Conservation (phyloP, 2,888 invertebrate species). For the Thelaira solivaga region DNA sequence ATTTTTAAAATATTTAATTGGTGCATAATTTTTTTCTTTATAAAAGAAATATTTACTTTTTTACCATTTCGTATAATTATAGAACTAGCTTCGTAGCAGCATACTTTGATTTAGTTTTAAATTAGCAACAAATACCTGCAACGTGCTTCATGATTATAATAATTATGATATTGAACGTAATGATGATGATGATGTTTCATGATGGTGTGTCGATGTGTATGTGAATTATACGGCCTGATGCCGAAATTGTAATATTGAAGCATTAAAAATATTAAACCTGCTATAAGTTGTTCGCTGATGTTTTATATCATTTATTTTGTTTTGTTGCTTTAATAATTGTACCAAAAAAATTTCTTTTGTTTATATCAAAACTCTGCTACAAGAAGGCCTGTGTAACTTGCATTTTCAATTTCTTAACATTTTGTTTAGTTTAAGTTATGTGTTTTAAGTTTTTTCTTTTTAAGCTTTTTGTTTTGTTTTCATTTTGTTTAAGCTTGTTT, state of each 20-base stretch:
- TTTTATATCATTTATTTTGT: background rate
- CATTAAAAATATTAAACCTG: slow-evolving; percentile 27
- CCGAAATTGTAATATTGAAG: slow-evolving; percentile 50
- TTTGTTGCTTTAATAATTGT: slow-evolving; percentile 27
- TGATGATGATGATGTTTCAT: background rate
- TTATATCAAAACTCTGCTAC: background rate
- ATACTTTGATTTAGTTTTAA: slow-evolving; percentile 51
- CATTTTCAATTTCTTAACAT: slow-evolving; percentile 53
- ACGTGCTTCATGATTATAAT: slow-evolving; percentile 47
- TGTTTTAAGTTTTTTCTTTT: slow-evolving; percentile 8
- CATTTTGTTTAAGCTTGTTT: slow-evolving; percentile 40
- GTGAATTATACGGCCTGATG: slow-evolving; percentile 52
- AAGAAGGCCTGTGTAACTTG: slow-evolving; percentile 47
- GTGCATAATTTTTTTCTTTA: background rate
- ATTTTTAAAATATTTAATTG: too few relatives aligned
- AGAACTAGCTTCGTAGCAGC: slow-evolving; percentile 1
- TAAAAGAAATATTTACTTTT: background rate
- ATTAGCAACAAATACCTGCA: slow-evolving; percentile 53
- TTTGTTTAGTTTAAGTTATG: slow-evolving; percentile 7
- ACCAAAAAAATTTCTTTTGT: background rate
- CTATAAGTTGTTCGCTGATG: slow-evolving; percentile 5
- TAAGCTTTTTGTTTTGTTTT: slow-evolving; percentile 30
- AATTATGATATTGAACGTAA: slow-evolving; percentile 34
- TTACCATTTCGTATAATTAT: background rate
- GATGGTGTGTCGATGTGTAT: background rate